phyloP scores from a whole-genome alignment of 2,797 vertebrate genomes.

The Hybognathus amarus region DNA sequence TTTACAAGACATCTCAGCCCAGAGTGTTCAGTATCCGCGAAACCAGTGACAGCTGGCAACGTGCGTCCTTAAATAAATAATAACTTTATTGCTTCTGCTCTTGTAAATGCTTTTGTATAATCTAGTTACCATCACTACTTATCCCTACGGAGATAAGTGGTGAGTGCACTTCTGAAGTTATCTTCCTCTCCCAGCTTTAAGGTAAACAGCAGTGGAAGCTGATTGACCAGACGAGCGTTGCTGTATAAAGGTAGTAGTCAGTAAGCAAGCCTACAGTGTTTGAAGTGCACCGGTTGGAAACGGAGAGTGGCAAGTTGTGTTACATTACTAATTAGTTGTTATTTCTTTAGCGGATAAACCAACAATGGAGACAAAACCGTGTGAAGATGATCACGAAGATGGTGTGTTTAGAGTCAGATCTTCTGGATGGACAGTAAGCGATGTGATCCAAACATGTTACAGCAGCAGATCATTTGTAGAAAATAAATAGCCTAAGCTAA shows the following conservation, averaged over 20 bases:
- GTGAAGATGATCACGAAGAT: constrained; percentile 70
- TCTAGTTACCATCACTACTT: background rate
- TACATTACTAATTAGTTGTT: background rate
- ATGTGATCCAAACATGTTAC: background rate
- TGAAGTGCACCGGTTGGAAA: background rate
- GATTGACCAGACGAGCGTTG: background rate
- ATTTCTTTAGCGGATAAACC: constrained; percentile 54
- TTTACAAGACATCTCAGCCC: background rate
- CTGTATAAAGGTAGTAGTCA: background rate
- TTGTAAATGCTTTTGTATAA: background rate
- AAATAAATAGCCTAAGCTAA: background rate
- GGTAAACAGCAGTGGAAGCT: background rate
- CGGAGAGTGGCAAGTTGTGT: background rate
- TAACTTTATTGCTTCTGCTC: background rate
- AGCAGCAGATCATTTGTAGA: background rate
- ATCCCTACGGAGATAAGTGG: background rate
- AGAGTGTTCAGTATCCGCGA: background rate
- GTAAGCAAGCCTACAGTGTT: too few relatives aligned
- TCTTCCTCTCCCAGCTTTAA: background rate
- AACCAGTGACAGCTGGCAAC: background rate
- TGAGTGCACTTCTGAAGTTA: background rate
- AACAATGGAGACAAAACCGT: constrained; percentile 36
- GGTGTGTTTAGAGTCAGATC: constrained; percentile 81
- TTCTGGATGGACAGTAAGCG: constrained; percentile 85
- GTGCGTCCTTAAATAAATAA: background rate